Conservation (phyloP, 2,797 vertebrate genomes). For the Melanotaenia maccullochi region DNA sequence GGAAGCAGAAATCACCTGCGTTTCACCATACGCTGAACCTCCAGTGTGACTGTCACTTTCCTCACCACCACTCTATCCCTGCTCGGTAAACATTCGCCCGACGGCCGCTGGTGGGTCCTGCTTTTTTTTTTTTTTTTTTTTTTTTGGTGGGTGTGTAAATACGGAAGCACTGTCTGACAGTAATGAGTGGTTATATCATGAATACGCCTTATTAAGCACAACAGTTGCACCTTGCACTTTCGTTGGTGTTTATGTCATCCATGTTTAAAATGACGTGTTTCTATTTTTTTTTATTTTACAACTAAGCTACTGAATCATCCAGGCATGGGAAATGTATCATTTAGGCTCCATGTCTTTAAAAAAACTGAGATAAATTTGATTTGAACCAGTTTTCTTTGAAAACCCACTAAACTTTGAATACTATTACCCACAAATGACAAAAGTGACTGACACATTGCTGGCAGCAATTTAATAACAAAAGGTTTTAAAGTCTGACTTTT, state of each 20-base stretch:
- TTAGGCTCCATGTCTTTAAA: not conserved
- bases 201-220: conserved; percentile 63
- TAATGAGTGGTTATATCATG: conserved; percentile 52
- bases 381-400: not conserved
- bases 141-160: conserved; percentile 80
- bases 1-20: conserved; percentile 77
- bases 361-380: rapidly evolving
- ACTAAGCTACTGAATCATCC: not conserved
- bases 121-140: conserved; percentile 30
- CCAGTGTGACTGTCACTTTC: conserved; percentile 77
- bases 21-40: conserved; percentile 79
- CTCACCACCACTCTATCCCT: conserved; percentile 65
- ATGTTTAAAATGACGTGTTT: not conserved
- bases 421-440: not conserved
- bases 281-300: not conserved
- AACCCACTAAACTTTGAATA: not conserved
- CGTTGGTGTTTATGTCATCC: not conserved
- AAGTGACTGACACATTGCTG: not conserved
- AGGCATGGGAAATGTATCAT: rapidly evolving
- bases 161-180: conserved; percentile 80
- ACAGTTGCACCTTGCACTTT: conserved; percentile 32
- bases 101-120: conserved; percentile 62
- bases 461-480: not conserved
- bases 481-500: not conserved
- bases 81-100: conserved; percentile 74